Conservation (phyloP, 1,140 invertebrate genomes). For the Eufriesea mexicana region DNA sequence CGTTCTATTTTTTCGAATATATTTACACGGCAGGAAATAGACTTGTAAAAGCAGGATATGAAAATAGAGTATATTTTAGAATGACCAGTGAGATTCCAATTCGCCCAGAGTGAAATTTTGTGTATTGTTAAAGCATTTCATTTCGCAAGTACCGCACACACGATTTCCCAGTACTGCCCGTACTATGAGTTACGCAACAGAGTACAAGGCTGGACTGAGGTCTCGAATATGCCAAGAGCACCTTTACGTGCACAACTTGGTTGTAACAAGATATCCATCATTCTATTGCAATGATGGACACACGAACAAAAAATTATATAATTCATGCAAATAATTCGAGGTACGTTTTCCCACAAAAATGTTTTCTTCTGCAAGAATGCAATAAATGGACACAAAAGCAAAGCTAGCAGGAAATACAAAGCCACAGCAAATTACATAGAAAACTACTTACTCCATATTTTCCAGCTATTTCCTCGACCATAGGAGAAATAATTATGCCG, state of each 20-base stretch:
- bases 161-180: conserved; percentile 65
- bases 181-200: conserved; percentile 65
- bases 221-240: conserved; percentile 48
- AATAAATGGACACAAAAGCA: neutral
- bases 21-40: neutral
- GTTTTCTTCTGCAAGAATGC: neutral
- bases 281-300: neutral
- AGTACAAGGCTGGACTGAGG: conserved; percentile 59
- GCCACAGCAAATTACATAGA: neutral
- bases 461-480: conserved; percentile 72
- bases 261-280: conserved; percentile 9
- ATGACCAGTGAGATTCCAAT: neutral
- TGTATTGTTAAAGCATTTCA: neutral
- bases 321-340: conserved; percentile 3
- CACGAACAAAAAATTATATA: conserved; percentile 9
- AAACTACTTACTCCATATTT: conserved; percentile 69
- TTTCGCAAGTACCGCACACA: conserved; percentile 39
- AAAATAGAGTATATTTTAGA: neutral
- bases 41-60: neutral
- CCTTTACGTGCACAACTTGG: neutral
- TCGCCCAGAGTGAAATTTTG: neutral
- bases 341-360: neutral
- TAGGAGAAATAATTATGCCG: conserved; percentile 85
- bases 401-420: neutral
- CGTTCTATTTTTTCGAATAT: neutral